Evolutionary conservation across 1,140 invertebrate species (phyloP).

Genomic region (Laodelphax striatellus): DNA sequence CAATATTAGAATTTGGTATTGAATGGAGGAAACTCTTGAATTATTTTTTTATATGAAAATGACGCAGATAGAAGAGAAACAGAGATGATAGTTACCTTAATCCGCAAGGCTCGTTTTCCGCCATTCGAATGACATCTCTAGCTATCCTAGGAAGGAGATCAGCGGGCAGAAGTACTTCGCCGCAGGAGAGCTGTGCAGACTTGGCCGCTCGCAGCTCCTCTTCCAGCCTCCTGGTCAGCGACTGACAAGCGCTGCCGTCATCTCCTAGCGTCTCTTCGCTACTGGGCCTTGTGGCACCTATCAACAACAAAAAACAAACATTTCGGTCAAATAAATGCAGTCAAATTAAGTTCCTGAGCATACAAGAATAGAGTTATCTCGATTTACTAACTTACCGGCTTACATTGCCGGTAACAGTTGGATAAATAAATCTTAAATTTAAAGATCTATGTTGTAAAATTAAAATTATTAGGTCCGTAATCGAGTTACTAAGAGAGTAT

Average conservation of each 20-base stretch:
- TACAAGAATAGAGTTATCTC: too few relatives aligned
- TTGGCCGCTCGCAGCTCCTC: constrained; percentile 63
- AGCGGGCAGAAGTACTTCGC: constrained; percentile 66
- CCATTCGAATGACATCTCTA: constrained; percentile 59
- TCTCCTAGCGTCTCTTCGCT: constrained; percentile 9
- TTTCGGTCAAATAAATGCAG: background rate
- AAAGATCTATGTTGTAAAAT: too few relatives aligned
- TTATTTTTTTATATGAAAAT: background rate
- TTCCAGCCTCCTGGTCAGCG: constrained; percentile 51
- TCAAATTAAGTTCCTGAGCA: background rate
- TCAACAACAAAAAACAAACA: constrained; percentile 10
- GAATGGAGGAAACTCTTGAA: background rate
- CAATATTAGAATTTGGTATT: background rate
- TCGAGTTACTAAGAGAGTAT: too few relatives aligned
- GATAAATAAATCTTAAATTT: too few relatives aligned
- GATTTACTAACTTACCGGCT: too few relatives aligned
- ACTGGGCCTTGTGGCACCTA: constrained; percentile 11
- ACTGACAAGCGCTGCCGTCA: constrained; percentile 18
- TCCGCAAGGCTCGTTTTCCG: constrained; percentile 75
- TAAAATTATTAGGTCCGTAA: too few relatives aligned
- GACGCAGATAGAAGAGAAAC: background rate
- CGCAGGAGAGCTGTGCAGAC: constrained; percentile 59
- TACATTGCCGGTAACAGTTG: too few relatives aligned
- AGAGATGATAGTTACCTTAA: constrained; percentile 35
- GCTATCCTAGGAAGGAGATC: constrained; percentile 63